Conservation (phyloP, 2,888 invertebrate species). For the Baronia brevicornis region DNA sequence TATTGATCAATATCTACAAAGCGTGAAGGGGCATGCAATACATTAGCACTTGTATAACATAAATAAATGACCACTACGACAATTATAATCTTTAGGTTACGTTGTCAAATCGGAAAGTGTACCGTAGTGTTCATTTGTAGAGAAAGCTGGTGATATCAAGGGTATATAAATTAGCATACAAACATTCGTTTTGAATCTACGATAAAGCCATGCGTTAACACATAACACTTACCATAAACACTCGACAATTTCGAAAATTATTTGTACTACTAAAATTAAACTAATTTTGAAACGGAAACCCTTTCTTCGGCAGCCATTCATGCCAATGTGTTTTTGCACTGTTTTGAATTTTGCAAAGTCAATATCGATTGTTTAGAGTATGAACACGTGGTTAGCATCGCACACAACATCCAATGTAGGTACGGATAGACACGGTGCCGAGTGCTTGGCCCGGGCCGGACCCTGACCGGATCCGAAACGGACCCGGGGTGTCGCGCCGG, state of each 20-base stretch:
- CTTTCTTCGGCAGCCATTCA: slow-evolving; percentile 73
- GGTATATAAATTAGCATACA: slow-evolving; percentile 33
- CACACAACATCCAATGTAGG: slow-evolving; percentile 63
- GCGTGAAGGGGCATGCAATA: slow-evolving; percentile 41
- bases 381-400: slow-evolving; percentile 59
- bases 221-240: slow-evolving; percentile 57
- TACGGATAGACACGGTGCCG: slow-evolving; percentile 43
- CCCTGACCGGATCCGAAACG: too few relatives aligned
- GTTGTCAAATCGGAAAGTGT: slow-evolving; percentile 10
- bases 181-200: slow-evolving; percentile 29
- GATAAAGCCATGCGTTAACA: slow-evolving; percentile 53
- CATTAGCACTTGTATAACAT: slow-evolving; percentile 24
- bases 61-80: slow-evolving; percentile 36
- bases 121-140: slow-evolving; percentile 40
- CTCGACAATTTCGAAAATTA: slow-evolving; percentile 54
- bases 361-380: slow-evolving; percentile 65
- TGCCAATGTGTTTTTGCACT: slow-evolving; percentile 44
- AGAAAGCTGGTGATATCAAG: slow-evolving; percentile 44
- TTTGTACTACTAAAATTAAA: slow-evolving; percentile 45
- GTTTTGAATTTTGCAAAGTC: slow-evolving; percentile 39
- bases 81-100: slow-evolving; percentile 1
- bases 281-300: slow-evolving; percentile 62
- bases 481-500: slow-evolving; percentile 26
- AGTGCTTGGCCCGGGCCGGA: slow-evolving; percentile 20
- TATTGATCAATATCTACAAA: slow-evolving; percentile 23